These are phyloP conservation scores for Seira musarum DNA, from an alignment of 2,888 invertebrate genomes.

Conservation along the genomic window DNA sequence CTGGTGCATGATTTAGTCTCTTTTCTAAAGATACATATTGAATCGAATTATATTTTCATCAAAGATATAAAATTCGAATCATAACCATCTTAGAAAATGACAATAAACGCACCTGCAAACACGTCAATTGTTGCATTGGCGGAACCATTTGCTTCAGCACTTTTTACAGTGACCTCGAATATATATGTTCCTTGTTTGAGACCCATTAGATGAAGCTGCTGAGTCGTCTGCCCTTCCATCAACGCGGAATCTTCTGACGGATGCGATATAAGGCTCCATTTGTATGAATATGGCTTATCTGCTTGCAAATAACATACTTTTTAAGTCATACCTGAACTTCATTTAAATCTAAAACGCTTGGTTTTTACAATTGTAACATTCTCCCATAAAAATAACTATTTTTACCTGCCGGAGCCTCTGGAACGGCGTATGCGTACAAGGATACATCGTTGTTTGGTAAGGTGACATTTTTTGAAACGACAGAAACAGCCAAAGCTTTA, in stretches of 20 bases:
- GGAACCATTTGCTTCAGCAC: constrained; percentile 85
- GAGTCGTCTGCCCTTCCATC: constrained; percentile 85
- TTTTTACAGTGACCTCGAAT: constrained; percentile 90
- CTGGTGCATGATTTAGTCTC: constrained; percentile 82
- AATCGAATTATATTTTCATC: no score
- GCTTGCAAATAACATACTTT: constrained; percentile 44
- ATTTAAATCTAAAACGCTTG: no score
- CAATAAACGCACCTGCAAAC: constrained; percentile 76
- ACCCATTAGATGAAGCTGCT: constrained; percentile 86
- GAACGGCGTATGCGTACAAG: constrained; percentile 85
- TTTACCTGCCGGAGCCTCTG: constrained; percentile 80
- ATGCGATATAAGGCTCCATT: constrained; percentile 89
- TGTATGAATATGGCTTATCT: constrained; percentile 86
- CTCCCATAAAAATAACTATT: constrained; percentile 24
- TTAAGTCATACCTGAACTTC: not conserved
- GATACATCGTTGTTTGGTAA: constrained; percentile 89
- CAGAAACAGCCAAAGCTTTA: constrained; percentile 82
- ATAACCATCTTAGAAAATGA: not conserved
- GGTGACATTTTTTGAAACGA: constrained; percentile 83
- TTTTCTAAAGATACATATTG: constrained; percentile 78
- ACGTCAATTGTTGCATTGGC: constrained; percentile 96
- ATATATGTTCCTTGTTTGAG: constrained; percentile 90
- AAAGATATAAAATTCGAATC: constrained; percentile 32
- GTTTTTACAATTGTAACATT: constrained; percentile 3
- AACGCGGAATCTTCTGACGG: constrained; percentile 87